phyloP scores from a whole-genome alignment of 2,113 vertebrate genomes.

The Paralichthys olivaceus region DNA sequence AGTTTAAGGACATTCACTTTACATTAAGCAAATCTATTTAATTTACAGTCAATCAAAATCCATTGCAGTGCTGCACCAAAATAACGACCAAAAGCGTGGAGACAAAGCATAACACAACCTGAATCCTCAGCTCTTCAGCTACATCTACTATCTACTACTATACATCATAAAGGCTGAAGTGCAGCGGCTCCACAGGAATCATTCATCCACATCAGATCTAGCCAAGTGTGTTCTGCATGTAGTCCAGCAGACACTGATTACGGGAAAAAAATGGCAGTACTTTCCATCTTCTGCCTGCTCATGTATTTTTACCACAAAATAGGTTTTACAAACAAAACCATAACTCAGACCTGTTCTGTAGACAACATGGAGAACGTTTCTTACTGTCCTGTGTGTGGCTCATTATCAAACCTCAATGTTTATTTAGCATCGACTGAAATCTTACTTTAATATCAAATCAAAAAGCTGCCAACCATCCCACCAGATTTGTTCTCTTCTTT shows the following conservation, averaged over 20 bases:
- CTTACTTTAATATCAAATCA: not conserved
- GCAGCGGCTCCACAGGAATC: constrained; percentile 32
- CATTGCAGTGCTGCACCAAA: not conserved
- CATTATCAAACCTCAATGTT: not conserved
- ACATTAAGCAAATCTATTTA: too few relatives aligned
- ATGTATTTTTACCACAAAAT: constrained; percentile 2
- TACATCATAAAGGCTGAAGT: constrained; percentile 13
- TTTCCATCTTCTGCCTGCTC: constrained; percentile 36
- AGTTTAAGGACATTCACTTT: too few relatives aligned
- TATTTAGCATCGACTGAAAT: not conserved
- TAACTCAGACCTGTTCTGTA: not conserved
- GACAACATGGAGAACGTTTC: not conserved
- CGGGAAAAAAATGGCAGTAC: constrained; percentile 40
- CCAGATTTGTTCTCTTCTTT: not conserved
- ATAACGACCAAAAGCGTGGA: not conserved
- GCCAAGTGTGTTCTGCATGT: constrained; percentile 26
- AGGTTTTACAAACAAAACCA: not conserved
- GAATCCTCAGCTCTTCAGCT: constrained; percentile 31
- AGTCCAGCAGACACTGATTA: constrained; percentile 29
- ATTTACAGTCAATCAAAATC: too few relatives aligned
- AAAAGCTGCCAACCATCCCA: not conserved
- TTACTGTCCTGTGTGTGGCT: not conserved
- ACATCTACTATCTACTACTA: not conserved
- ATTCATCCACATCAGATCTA: constrained; percentile 36
- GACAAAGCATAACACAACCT: constrained; percentile 22